Percentiles rank a stretch among this genome's conserved stretches.
phyloP scores from a whole-genome alignment of 2,797 vertebrate genomes.

The Miopithecus talapoin region DNA sequence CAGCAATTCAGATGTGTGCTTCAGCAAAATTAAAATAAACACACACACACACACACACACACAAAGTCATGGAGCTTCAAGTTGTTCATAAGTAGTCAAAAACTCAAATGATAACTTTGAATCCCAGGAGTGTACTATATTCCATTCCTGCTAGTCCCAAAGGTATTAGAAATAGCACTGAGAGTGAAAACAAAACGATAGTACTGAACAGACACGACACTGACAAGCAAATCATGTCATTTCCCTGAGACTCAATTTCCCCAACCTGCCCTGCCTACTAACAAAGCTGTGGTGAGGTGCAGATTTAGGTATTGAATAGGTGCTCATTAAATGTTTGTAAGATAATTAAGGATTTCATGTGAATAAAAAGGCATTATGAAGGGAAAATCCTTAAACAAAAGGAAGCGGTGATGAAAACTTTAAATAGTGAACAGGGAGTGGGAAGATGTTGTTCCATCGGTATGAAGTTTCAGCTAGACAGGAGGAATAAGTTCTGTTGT shows the following conservation, averaged over 20 bases:
- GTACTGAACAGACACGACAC: neutral
- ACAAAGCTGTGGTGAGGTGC: neutral
- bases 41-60: too few species aligned
- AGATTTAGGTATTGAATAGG: neutral
- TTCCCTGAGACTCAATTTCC: neutral
- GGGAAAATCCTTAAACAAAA: neutral
- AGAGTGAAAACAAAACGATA: neutral
- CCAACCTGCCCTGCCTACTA: neutral
- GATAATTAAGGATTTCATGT: neutral
- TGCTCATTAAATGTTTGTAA: neutral
- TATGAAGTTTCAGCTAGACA: neutral
- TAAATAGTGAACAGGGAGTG: neutral
- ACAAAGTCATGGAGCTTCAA: neutral
- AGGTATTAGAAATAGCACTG: neutral
- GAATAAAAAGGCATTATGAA: neutral
- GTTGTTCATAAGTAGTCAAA: slow-evolving; percentile 11
- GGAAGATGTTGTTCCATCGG: neutral
- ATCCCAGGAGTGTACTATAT: neutral
- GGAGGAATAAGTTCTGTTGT: neutral
- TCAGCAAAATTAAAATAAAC: slow-evolving; percentile 17
- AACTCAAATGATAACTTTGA: neutral
- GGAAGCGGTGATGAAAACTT: neutral
- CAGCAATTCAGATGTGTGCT: neutral
- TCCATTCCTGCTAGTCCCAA: neutral
- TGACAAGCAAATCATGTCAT: neutral